Evolutionary conservation across 1,140 invertebrate species (phyloP), one percentile per base, ranked within the genome.

Genomic region (Leptinotarsa lineolata): DNA sequence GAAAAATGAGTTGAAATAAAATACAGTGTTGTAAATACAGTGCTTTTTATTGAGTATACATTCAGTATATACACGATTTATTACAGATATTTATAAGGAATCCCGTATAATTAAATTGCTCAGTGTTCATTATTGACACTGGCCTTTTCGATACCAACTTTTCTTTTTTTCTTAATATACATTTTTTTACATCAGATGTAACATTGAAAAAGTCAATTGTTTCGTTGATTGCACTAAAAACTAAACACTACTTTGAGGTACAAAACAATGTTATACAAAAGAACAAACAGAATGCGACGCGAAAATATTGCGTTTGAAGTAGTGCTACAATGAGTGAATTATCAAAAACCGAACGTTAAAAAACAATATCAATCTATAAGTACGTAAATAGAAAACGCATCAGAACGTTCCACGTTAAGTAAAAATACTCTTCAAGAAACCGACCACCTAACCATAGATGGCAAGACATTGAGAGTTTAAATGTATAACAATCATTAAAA

Each of bases 31-130:
- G 48, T 79, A 79, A 80, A 81, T 81, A 79, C 79, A 81, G 74
- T 78, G 59, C 78, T 75, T 77, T 78, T 79, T 78, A 54, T 78
- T 80, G 76, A 73, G 76, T 72, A 74, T 76, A 76, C 75, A 80
- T 73, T 76, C 73, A 71, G 69, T 68, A 80, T 80, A 72, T 78
- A 80, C 77, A 80, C 45, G 71, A 16, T 78, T 75, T 74, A 65
- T 74, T 74, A 72, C 74, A 76, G 74, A 76, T 74, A 72, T 76
- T 63, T 72, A 72, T 77, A 77, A 72, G 74, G 72, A 71, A 70
- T 78, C 70, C 72, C 70, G 67, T 69, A 71, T 74, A 64, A 72
- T 73, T 72, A 65, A 68, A 69, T 72, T 61, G 48, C 48, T 54
- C 48, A 54, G 48, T 54, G 48, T 54, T 54, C 15, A 54, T 54